Conservation (phyloP, 2,888 invertebrate genomes). For the Pelosia muscerda region DNA sequence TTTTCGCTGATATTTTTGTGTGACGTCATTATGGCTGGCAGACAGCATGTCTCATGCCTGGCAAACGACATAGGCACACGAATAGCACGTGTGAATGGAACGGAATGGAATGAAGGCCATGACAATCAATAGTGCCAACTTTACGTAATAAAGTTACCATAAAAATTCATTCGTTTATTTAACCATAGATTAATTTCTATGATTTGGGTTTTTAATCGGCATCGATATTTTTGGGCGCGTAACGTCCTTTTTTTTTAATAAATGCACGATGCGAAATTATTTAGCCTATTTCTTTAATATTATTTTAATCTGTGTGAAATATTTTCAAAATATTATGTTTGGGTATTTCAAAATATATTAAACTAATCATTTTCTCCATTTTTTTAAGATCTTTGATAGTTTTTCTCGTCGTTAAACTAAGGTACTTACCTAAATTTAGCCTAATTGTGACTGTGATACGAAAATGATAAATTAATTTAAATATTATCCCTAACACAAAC, state of each 20-base stretch:
- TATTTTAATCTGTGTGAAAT: too few species aligned
- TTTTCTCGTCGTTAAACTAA: too few species aligned
- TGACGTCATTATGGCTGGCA: conserved; percentile 3
- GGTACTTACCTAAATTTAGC: too few species aligned
- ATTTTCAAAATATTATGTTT: too few species aligned
- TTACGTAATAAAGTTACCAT: neutral
- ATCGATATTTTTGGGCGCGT: neutral
- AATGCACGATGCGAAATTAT: too few species aligned
- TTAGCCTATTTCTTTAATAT: too few species aligned
- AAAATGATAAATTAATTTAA: too few species aligned
- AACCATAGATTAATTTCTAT: neutral
- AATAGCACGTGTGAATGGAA: conserved; percentile 11
- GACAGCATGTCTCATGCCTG: conserved; percentile 7
- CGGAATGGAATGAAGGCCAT: neutral
- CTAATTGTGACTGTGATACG: too few species aligned
- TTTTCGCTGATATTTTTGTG: conserved; percentile 5
- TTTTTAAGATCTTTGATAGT: too few species aligned
- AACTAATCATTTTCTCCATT: too few species aligned
- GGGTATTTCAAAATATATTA: too few species aligned
- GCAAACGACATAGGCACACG: neutral
- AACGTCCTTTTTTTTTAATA: neutral
- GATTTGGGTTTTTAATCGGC: neutral
- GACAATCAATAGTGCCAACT: neutral
- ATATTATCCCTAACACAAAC: too few species aligned
- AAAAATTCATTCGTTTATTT: neutral